phyloP scores from a whole-genome alignment of 2,888 invertebrate species.

The Heliconius charithonia region DNA sequence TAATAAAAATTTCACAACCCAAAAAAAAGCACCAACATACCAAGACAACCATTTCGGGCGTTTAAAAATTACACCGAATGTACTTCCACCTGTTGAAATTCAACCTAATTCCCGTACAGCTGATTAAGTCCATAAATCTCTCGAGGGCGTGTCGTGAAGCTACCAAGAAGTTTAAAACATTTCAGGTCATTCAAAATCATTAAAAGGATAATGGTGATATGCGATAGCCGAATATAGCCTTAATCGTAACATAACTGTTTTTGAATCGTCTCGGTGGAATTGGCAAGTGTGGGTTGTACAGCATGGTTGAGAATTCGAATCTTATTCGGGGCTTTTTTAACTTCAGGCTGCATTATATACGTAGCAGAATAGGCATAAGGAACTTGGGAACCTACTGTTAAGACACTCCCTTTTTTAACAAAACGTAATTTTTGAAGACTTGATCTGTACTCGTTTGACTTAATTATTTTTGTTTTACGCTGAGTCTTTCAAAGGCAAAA shows the following conservation, averaged over 20 bases:
- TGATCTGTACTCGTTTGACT: too few relatives aligned
- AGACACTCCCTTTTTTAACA: background rate
- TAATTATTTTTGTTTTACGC: too few relatives aligned
- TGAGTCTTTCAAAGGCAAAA: too few relatives aligned
- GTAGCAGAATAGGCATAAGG: background rate
- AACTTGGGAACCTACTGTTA: background rate
- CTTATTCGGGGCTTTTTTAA: background rate
- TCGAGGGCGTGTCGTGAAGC: conserved; percentile 62
- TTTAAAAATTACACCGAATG: conserved; percentile 32
- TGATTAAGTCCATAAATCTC: conserved; percentile 57
- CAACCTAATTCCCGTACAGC: conserved; percentile 57
- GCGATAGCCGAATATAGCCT: conserved; percentile 59
- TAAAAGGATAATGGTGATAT: conserved; percentile 62
- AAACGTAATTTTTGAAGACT: too few relatives aligned
- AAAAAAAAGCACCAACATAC: background rate
- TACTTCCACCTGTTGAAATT: conserved; percentile 59
- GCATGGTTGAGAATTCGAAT: background rate
- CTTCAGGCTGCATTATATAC: background rate
- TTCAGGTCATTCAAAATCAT: conserved; percentile 61
- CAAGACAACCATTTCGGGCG: conserved; percentile 3
- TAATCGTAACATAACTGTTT: conserved; percentile 38
- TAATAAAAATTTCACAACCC: conserved; percentile 9
- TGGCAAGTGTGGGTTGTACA: background rate
- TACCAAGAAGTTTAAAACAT: conserved; percentile 57
- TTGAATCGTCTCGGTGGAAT: background rate